Percentiles rank a stretch among this genome's conserved stretches.
Conservation (phyloP, 2,888 invertebrate genomes). For the Piscicola geometra region DNA sequence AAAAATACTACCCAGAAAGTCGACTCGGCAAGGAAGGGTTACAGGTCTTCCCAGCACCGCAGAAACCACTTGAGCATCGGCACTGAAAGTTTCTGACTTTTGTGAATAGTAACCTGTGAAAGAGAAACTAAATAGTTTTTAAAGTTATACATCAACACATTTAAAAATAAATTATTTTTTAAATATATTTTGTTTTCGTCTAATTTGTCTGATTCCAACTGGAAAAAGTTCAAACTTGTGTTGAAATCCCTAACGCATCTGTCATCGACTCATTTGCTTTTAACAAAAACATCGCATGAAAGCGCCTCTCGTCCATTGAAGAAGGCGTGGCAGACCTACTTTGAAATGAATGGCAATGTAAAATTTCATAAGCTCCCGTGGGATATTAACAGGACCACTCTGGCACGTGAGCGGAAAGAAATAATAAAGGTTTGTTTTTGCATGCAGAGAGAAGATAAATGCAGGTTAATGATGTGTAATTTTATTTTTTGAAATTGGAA, state of each 20-base stretch:
- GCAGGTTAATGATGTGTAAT: not conserved
- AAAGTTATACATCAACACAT: too few species aligned
- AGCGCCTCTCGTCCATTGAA: too few species aligned
- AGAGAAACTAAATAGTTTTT: too few species aligned
- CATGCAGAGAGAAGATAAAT: not conserved
- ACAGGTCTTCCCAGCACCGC: not conserved
- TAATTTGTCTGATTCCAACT: too few species aligned
- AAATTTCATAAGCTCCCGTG: not conserved
- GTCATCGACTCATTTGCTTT: too few species aligned
- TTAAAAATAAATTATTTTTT: too few species aligned
- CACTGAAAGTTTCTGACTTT: not conserved
- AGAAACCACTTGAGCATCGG: not conserved
- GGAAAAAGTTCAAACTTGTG: too few species aligned
- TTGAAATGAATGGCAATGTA: not conserved
- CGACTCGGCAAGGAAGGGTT: not conserved
- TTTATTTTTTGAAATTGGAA: not conserved
- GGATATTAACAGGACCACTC: not conserved
- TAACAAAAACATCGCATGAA: too few species aligned
- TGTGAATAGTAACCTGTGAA: not conserved
- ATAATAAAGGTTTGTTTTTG: conserved; percentile 12
- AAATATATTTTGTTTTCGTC: too few species aligned
- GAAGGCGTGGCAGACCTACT: not conserved
- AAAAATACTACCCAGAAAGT: not conserved
- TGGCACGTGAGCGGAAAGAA: not conserved
- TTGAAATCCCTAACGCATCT: too few species aligned